These are phyloP conservation scores for Eulemur albifrons DNA, from an alignment of 2,797 vertebrate genomes.

Conservation along the genomic window DNA sequence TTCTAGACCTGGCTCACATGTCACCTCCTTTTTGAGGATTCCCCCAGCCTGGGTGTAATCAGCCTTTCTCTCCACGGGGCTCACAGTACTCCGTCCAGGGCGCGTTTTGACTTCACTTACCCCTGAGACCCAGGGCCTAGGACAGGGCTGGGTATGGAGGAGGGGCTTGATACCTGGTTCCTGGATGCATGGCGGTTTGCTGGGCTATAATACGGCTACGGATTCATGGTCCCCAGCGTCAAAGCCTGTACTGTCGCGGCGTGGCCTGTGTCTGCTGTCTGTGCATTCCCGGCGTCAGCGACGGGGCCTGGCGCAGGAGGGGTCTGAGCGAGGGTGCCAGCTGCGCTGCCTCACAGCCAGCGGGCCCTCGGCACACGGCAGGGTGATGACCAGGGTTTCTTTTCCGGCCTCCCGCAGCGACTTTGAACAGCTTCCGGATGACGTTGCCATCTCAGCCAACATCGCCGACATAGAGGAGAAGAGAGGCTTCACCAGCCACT, in stretches of 20 bases:
- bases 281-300: neutral
- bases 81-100: neutral
- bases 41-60: neutral
- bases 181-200: fast-evolving
- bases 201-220: fast-evolving
- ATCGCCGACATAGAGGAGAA: constrained; percentile 95
- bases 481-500: constrained; percentile 94
- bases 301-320: fast-evolving
- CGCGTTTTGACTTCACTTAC: neutral
- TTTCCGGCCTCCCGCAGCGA: constrained; percentile 86
- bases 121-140: neutral
- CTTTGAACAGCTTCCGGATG: constrained; percentile 95
- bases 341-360: neutral
- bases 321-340: fast-evolving
- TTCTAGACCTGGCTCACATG: neutral
- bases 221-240: fast-evolving
- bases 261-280: neutral
- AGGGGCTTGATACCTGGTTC: fast-evolving
- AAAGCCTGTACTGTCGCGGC: fast-evolving
- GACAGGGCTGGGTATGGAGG: fast-evolving
- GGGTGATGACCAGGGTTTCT: neutral
- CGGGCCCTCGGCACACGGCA: fast-evolving
- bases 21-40: neutral
- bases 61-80: neutral
- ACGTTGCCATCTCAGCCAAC: constrained; percentile 92